phyloP scores from a whole-genome alignment of 2,113 vertebrate genomes.

The Corythaeola cristata region DNA sequence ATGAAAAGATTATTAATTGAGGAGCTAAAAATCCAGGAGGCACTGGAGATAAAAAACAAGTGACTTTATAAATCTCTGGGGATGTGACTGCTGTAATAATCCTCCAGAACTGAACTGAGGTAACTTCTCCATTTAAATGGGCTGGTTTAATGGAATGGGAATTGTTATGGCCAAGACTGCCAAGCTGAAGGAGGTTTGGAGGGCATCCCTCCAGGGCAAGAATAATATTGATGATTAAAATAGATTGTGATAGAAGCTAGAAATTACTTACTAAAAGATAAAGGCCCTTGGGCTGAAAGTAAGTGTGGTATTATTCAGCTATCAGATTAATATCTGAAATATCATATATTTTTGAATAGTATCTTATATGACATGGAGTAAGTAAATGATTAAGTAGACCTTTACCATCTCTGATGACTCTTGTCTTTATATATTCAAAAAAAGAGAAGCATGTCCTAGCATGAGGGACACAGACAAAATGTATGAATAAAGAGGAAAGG shows the following conservation, averaged over 20 bases:
- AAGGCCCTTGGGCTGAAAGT: neutral
- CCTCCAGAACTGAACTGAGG: neutral
- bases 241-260: neutral
- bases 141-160: conserved; percentile 29
- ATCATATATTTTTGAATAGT: neutral
- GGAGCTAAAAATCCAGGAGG: neutral
- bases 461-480: neutral
- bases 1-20: conserved; percentile 47
- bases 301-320: neutral
- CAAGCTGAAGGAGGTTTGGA: conserved; percentile 42
- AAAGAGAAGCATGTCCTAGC: neutral
- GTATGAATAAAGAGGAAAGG: neutral
- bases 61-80: conserved; percentile 52
- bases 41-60: neutral
- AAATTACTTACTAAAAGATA: conserved; percentile 31
- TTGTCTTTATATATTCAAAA: neutral
- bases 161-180: neutral
- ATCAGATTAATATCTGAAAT: conserved; percentile 30
- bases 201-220: conserved; percentile 10
- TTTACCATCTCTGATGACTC: conserved; percentile 9
- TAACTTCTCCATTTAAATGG: conserved; percentile 31
- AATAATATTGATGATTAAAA: conserved; percentile 56
- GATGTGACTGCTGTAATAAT: conserved; percentile 45
- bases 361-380: neutral
- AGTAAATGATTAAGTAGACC: conserved; percentile 29